Base-by-base conservation (phyloP, 1,140 invertebrate species). In the Ceratosolen solmsi region DNA sequence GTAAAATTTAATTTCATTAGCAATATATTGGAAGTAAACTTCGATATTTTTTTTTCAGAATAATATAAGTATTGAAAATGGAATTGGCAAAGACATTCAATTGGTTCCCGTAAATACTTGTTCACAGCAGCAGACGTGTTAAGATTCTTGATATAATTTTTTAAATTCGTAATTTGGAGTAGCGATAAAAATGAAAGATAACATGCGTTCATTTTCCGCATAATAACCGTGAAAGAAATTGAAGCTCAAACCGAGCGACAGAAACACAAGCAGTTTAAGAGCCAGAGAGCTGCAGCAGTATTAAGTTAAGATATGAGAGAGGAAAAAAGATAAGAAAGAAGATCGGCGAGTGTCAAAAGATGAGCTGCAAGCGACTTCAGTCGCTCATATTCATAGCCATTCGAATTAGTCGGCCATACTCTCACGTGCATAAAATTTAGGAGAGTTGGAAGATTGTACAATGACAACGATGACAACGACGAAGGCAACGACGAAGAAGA, bases 401-500 rank as follows among this genome's bases (percentile, higher is more conserved):
- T 38, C 63, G 7, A 17, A 38, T n/a, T 68, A 38, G 20, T 68
- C 7, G 20, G 25, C 9, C 2, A 2, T 15, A 25, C 9, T 51
- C 27, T 30, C 51, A 4, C 9, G 25, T 17, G 46, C 41, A n/a
- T 20, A 72, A 68, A 60, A 82, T 75, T 81, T 82, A 49, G 56
- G 80, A 46, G 80, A 70, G 82, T 54, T 15, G 51, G 51, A 5
- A 5, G 51, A 22, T 22, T 22, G 51, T 2, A 54, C 51, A 15
- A 54, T 22, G 51, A 83, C 49, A n/a, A 38, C 38, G 73, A 36
- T 7, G 33, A 75, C 41, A 54, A 1, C 27, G 27, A 54, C 13
- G 71, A 41, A n/a, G 49, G 33, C 17, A 17, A 54, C 30, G 63
- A 54, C 38, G 25, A 30, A 3, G 27, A 58, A 15, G 70, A 65